phyloP scores from a whole-genome alignment of 2,113 vertebrate genomes.

The Pristiophorus japonicus region DNA sequence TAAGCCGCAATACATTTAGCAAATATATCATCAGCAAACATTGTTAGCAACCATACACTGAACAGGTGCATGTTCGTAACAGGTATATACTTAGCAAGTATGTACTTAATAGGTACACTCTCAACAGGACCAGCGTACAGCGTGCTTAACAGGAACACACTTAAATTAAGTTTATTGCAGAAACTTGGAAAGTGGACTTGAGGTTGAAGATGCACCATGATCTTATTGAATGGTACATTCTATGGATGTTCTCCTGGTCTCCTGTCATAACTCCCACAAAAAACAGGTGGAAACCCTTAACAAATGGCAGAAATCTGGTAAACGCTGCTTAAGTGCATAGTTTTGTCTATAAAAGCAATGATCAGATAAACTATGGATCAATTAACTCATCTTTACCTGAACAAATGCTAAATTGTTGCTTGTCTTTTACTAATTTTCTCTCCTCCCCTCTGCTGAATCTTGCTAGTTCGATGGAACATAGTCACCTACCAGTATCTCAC shows the following conservation, averaged over 20 bases:
- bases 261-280: background rate
- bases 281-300: background rate
- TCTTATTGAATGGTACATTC: no score
- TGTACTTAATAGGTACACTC: no score
- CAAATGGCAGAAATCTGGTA: background rate
- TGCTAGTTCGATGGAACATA: background rate
- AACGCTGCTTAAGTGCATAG: background rate
- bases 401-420: background rate
- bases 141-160: no score
- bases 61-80: no score
- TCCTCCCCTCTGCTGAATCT: background rate
- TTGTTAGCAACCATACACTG: no score
- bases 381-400: background rate
- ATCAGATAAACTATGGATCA: background rate
- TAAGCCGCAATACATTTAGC: background rate
- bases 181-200: no score
- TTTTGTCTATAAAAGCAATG: background rate
- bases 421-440: background rate
- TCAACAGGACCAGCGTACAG: no score
- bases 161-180: background rate
- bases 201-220: no score
- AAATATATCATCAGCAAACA: background rate
- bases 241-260: background rate
- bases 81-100: no score
- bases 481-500: background rate